These are phyloP conservation scores for Phoeniculus purpureus DNA, from an alignment of 2,797 vertebrate species.

Conservation along the genomic window DNA sequence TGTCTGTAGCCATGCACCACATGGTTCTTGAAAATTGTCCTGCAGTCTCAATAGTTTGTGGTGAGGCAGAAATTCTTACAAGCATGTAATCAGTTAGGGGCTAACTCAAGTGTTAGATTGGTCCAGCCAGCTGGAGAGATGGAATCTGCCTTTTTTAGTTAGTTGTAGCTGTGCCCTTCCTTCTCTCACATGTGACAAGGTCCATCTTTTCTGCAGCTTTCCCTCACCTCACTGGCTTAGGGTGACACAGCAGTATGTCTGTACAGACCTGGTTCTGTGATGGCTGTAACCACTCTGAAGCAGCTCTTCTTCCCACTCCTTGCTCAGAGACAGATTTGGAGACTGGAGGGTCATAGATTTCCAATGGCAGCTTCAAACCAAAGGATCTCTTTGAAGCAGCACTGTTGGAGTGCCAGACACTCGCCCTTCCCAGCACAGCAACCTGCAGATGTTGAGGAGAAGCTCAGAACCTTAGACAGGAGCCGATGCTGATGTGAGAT, in stretches of 20 bases:
- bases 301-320: not conserved
- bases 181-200: not conserved
- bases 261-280: not conserved
- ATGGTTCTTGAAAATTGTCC: not conserved
- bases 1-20: not conserved
- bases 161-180: not conserved
- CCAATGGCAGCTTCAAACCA: not conserved
- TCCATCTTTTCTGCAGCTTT: not conserved
- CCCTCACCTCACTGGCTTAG: not conserved
- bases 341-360: not conserved
- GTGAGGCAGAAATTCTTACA: not conserved
- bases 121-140: not conserved
- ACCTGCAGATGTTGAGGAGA: not conserved
- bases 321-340: not conserved
- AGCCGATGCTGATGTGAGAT: not conserved
- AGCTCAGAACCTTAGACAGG: not conserved
- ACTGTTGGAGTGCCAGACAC: no score
- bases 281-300: not conserved
- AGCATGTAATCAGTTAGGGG: not conserved
- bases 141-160: not conserved
- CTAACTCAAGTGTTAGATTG: not conserved
- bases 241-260: not conserved
- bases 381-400: not conserved
- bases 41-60: not conserved
- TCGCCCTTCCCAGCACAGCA: fast-evolving